Percentiles rank a stretch among this genome's conserved stretches.
These are phyloP conservation scores for Cyprinodon diabolis DNA, from an alignment of 2,797 vertebrate genomes.

Conservation along the genomic window DNA sequence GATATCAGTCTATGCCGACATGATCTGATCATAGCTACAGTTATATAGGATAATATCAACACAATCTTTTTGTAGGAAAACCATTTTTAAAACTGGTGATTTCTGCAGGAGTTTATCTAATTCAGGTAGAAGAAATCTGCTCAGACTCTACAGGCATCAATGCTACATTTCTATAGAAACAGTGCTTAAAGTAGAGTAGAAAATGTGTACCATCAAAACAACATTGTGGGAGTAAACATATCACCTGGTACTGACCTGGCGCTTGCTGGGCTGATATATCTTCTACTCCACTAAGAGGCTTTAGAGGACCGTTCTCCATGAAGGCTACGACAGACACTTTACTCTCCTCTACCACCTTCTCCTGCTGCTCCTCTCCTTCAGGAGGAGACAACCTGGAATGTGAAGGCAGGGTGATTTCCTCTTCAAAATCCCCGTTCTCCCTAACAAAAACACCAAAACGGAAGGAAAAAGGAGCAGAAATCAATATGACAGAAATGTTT, in stretches of 20 bases:
- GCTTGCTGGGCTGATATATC: constrained; percentile 87
- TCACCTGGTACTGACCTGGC: constrained; percentile 78
- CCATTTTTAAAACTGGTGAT: neutral
- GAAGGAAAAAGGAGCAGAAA: neutral
- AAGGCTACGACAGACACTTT: constrained; percentile 90
- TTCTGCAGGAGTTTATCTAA: neutral
- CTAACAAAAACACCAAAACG: constrained; percentile 48
- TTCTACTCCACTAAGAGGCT: constrained; percentile 85
- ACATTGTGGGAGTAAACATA: no score
- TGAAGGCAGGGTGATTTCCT: constrained; percentile 88
- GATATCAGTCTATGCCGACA: neutral
- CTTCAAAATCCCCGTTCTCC: constrained; percentile 94
- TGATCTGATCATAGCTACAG: neutral
- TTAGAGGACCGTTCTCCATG: constrained; percentile 88
- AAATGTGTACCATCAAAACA: no score
- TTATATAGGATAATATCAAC: neutral
- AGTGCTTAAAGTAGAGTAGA: neutral
- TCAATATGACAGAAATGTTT: neutral
- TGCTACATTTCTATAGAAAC: neutral
- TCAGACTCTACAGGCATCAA: neutral
- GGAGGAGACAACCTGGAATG: constrained; percentile 86
- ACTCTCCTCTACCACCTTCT: constrained; percentile 63
- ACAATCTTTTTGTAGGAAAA: neutral
- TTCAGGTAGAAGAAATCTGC: neutral
- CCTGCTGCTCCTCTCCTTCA: constrained; percentile 82